Base-by-base conservation (phyloP, 2,113 vertebrate species). In the Sylvia atricapilla region DNA sequence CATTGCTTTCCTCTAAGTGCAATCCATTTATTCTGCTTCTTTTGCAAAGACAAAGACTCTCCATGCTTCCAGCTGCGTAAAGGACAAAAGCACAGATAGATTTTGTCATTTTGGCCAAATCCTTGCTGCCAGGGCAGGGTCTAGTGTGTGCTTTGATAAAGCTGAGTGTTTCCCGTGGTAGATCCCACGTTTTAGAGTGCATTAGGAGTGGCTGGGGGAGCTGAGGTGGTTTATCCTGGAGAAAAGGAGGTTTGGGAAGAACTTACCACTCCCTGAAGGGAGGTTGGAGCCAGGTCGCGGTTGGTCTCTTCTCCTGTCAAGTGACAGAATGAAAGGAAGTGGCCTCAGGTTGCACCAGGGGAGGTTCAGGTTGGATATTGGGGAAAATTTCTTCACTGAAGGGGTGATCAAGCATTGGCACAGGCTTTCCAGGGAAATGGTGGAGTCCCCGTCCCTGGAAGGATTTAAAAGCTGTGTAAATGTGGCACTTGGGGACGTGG, bases 241-340 rank as follows among this genome's bases (percentile, higher is more conserved):
- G 30, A 35, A 83, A 83, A 90, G 8, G n/a, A 69, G 24, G 41
- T 13, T 11, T 62, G 27, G 72, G 18, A 63, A 31, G 12, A 69
- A 3, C 8, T 55, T 35, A 16, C 1, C 31, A 49, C 22, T 60
- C 16, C 28, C 31, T 68, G n/a, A 53, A 30, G 43, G 46, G 46
- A 47, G 33, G 9, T 3, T 59, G 46, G 24, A 60, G 60, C 20
- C 46, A 25, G 28, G 11, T 15, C 67, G 53, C 39, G 25, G 4
- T 60, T 7, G 16, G n/a, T 52, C 16, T 68, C 7, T 89, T 53
- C 24, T 52, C 27, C 19, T 53, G 0, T 18, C n/a, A 62, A 43
- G 70, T 0, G 0, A n/a, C 9, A 15, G n/a, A 55, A 43, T 5
- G 3, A 35, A 75, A 35, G 47, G 20, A 82, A 41, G 75, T 10